These are phyloP conservation scores for Rhagonycha lutea DNA, from an alignment of 2,888 invertebrate genomes.

Conservation along the genomic window DNA sequence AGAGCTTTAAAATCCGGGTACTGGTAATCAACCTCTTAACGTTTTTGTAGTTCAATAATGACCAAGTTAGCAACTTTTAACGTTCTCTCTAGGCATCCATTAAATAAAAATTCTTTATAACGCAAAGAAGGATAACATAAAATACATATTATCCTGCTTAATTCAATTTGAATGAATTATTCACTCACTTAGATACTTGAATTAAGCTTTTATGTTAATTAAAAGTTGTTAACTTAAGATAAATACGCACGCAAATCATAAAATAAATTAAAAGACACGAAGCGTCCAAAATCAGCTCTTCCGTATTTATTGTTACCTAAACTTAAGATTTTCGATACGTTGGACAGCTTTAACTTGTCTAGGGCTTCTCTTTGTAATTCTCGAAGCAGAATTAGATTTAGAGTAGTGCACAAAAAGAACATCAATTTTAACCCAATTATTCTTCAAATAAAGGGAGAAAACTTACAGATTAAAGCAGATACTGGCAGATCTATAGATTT, in stretches of 20 bases:
- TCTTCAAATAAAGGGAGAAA: constrained; percentile 32
- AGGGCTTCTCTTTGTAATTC: not conserved
- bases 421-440: constrained; percentile 44
- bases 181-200: not conserved
- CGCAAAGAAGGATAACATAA: not conserved
- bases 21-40: not conserved
- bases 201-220: not conserved
- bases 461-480: constrained; percentile 37
- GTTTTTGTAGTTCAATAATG: not conserved
- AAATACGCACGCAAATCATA: not conserved
- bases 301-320: not conserved
- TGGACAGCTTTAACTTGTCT: not conserved
- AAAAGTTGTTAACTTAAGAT: not conserved
- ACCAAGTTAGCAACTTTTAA: not conserved
- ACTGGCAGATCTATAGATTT: constrained; percentile 40
- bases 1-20: not conserved
- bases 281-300: not conserved
- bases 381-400: constrained; percentile 22
- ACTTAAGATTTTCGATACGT: not conserved
- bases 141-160: not conserved
- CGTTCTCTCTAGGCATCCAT: not conserved
- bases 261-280: not conserved
- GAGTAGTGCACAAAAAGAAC: constrained; percentile 34
- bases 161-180: not conserved
- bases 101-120: not conserved